These are phyloP conservation scores for Antitype chi DNA, from an alignment of 2,888 invertebrate genomes.

Conservation along the genomic window DNA sequence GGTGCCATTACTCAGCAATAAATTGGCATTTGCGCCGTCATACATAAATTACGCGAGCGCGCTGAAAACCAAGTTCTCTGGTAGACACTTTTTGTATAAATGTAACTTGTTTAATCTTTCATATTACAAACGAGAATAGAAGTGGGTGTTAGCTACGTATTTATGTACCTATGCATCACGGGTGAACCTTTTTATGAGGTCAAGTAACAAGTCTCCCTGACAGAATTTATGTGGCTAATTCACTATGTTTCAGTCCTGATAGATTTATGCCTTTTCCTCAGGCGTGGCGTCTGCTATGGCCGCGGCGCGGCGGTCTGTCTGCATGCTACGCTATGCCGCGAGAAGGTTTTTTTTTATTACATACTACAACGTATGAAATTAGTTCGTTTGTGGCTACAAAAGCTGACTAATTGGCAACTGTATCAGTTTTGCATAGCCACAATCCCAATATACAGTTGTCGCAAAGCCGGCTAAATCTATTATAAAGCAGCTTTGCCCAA, in stretches of 20 bases:
- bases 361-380: constrained; percentile 47
- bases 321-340: constrained; percentile 10
- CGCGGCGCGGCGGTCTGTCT: constrained; percentile 20
- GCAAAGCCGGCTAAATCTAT: constrained; percentile 75
- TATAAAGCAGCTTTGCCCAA: constrained; percentile 76
- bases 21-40: constrained; percentile 90
- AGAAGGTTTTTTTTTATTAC: constrained; percentile 44
- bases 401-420: constrained; percentile 75
- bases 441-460: constrained; percentile 72
- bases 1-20: constrained; percentile 90
- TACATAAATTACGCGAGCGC: constrained; percentile 89
- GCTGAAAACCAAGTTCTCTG: constrained; percentile 85
- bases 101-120: constrained; percentile 71
- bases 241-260: constrained; percentile 72
- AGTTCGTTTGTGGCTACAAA: constrained; percentile 66
- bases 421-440: constrained; percentile 72
- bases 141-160: constrained; percentile 25
- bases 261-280: constrained; percentile 73
- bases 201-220: constrained; percentile 62
- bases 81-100: constrained; percentile 84
- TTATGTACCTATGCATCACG: constrained; percentile 29
- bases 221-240: constrained; percentile 75
- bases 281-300: constrained; percentile 64
- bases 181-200: constrained; percentile 62
- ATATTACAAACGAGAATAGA: constrained; percentile 55